Conservation (phyloP, 92 coral and sea anemone species). For the Palythoa grandis region DNA sequence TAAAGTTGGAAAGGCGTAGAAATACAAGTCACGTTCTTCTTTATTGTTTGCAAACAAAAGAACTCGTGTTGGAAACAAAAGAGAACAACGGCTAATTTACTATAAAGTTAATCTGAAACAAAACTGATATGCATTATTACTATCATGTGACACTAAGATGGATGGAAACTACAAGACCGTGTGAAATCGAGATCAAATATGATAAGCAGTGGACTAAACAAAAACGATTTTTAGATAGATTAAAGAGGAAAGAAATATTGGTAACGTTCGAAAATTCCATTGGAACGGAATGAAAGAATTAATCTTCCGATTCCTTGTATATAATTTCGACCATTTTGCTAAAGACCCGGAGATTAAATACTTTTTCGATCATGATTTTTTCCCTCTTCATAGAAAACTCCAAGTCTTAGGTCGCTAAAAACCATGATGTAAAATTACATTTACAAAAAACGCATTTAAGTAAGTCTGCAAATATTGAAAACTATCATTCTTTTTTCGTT, state of each 20-base stretch:
- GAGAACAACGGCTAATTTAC: too few species aligned
- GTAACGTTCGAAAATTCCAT: too few species aligned
- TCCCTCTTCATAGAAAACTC: not conserved
- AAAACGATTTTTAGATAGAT: not conserved
- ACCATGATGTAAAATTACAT: too few species aligned
- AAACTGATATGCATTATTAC: not conserved
- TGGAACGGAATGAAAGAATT: too few species aligned
- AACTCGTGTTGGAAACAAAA: too few species aligned
- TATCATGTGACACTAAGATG: too few species aligned
- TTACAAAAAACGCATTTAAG: too few species aligned
- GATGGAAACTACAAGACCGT: not conserved
- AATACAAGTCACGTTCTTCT: too few species aligned
- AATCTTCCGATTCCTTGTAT: too few species aligned
- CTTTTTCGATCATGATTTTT: not conserved
- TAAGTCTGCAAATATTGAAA: not conserved
- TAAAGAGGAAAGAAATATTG: not conserved
- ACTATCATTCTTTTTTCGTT: not conserved
- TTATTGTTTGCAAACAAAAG: too few species aligned
- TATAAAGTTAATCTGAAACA: not conserved
- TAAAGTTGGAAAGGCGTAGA: too few species aligned
- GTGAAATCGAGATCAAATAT: not conserved
- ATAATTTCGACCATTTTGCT: not conserved
- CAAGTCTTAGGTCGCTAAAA: not conserved
- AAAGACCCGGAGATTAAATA: not conserved
- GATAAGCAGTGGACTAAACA: too few species aligned